A percentile compares a stretch with the other conserved stretches of the same genome.
Evolutionary conservation across 2,888 invertebrate genomes (phyloP).

Genomic region (Therioaphis trifolii): DNA sequence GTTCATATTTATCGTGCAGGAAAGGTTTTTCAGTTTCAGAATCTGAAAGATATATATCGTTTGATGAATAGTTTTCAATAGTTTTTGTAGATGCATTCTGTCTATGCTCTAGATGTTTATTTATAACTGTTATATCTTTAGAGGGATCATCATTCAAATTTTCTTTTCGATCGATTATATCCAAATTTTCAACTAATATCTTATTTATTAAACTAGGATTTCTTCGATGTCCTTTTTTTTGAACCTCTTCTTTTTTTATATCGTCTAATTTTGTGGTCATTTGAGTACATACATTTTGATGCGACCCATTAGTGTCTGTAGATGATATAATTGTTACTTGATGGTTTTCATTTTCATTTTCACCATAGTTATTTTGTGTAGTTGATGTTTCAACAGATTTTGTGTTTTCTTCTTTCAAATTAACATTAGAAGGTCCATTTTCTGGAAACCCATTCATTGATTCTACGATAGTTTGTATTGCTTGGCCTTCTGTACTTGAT

Average conservation of each 20-base stretch:
- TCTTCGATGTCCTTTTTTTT: conserved; percentile 71
- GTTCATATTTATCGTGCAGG: conserved; percentile 68
- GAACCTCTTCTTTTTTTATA: conserved; percentile 68
- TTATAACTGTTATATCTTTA: background rate
- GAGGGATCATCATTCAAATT: background rate
- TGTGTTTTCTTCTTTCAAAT: conserved; percentile 67
- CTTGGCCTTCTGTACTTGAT: conserved; percentile 70
- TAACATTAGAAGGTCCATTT: conserved; percentile 66
- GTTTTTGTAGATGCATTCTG: conserved; percentile 5
- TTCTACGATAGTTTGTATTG: conserved; percentile 58
- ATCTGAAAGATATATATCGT: conserved; percentile 70
- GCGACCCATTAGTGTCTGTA: conserved; percentile 70
- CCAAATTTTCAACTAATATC: conserved; percentile 35
- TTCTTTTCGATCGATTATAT: conserved; percentile 10
- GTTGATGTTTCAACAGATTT: conserved; percentile 67
- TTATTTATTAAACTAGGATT: conserved; percentile 70
- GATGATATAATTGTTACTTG: conserved; percentile 71
- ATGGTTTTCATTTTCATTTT: conserved; percentile 66
- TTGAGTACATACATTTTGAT: conserved; percentile 72
- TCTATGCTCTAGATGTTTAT: background rate
- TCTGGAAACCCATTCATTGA: conserved; percentile 55
- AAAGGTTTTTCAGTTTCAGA: conserved; percentile 72
- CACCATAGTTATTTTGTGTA: background rate
- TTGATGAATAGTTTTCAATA: background rate
- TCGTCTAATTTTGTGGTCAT: conserved; percentile 70